Evolutionary conservation across 2,888 invertebrate species (phyloP).

Genomic region (Troides oblongomaculatus): DNA sequence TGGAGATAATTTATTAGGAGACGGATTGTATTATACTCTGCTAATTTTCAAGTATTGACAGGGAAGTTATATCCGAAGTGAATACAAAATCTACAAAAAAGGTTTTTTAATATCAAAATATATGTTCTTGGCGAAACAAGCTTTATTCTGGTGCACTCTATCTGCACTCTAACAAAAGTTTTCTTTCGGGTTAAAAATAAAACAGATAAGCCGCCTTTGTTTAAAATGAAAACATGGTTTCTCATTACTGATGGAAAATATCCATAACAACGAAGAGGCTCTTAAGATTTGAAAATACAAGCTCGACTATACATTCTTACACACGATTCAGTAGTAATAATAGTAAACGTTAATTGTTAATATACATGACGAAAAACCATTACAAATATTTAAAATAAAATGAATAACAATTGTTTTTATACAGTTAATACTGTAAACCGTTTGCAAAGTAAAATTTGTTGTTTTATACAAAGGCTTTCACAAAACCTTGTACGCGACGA

Average conservation of each 20-base stretch:
- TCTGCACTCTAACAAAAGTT: conserved; percentile 1
- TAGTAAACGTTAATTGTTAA: too few species aligned
- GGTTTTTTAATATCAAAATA: neutral
- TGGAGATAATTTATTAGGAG: neutral
- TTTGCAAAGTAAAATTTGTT: neutral
- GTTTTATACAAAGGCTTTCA: neutral
- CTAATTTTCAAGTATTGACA: neutral
- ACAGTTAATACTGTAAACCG: too few species aligned
- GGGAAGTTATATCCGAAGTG: neutral
- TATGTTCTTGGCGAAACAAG: neutral
- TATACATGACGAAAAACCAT: too few species aligned
- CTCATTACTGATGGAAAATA: neutral
- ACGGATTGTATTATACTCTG: neutral
- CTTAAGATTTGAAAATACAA: neutral
- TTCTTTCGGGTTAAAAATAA: conserved; percentile 20
- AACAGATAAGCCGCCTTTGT: conserved; percentile 6
- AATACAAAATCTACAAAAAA: neutral
- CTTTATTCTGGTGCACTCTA: conserved; percentile 13
- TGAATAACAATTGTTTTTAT: too few species aligned
- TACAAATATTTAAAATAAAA: too few species aligned
- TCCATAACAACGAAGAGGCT: neutral
- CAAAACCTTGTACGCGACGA: conserved; percentile 11
- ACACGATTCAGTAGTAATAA: too few species aligned
- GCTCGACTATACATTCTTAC: neutral
- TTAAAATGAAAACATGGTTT: conserved; percentile 12